Percentiles rank a stretch among this genome's conserved stretches.
Conservation (phyloP, 2,888 invertebrate genomes). For the Actias luna region DNA sequence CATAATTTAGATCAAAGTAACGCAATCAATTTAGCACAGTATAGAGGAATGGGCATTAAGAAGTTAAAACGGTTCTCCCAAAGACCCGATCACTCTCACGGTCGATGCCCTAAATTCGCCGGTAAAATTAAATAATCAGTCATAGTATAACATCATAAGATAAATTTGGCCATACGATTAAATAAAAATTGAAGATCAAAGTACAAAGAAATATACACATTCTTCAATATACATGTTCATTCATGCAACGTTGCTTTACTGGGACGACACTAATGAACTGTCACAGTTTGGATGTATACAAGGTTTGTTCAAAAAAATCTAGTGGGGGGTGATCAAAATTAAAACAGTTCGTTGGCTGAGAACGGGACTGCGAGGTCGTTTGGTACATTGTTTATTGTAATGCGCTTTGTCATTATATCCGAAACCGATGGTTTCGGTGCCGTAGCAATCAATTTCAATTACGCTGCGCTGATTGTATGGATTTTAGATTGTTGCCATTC, state of each 20-base stretch:
- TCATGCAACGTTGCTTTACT: constrained; percentile 13
- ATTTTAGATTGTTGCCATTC: constrained; percentile 13
- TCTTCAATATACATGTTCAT: not conserved
- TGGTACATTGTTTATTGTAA: constrained; percentile 53
- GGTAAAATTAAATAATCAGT: too few relatives aligned
- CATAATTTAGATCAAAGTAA: too few relatives aligned
- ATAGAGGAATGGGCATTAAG: too few relatives aligned
- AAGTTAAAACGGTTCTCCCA: too few relatives aligned
- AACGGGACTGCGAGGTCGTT: constrained; percentile 31
- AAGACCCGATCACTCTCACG: too few relatives aligned
- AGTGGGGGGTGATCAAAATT: constrained; percentile 42
- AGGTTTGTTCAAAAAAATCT: constrained; percentile 24
- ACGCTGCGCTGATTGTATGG: constrained; percentile 26
- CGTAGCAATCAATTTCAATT: constrained; percentile 20
- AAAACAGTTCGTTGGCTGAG: constrained; percentile 43
- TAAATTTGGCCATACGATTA: too few relatives aligned
- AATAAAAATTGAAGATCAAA: too few relatives aligned
- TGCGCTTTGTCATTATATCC: constrained; percentile 41
- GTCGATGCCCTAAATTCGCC: too few relatives aligned
- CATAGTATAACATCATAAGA: too few relatives aligned
- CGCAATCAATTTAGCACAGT: too few relatives aligned
- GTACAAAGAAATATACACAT: too few relatives aligned
- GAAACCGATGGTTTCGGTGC: constrained; percentile 24
- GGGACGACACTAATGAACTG: not conserved
- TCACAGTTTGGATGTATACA: too few relatives aligned